phyloP scores from a whole-genome alignment of 1,140 invertebrate species.

The Rhagoletis zephyria region DNA sequence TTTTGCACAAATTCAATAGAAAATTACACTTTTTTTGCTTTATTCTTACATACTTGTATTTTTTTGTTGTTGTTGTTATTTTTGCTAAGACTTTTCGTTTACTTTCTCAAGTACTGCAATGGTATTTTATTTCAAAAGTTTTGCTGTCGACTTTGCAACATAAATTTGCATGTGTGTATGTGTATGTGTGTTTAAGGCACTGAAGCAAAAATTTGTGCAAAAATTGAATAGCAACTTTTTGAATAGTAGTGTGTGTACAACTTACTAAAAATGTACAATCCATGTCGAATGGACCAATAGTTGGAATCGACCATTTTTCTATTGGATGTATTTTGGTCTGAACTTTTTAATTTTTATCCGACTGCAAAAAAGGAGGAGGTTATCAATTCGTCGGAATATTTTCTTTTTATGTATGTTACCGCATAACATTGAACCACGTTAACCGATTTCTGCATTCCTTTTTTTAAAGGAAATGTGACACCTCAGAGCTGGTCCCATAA shows the following conservation, averaged over 20 bases:
- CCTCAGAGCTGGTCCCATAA: too few species aligned
- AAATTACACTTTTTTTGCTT: constrained; percentile 60
- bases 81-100: not conserved
- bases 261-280: constrained; percentile 24
- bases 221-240: constrained; percentile 4
- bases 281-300: too few species aligned
- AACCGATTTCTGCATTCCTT: too few species aligned
- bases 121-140: not conserved
- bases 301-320: too few species aligned
- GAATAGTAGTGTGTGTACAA: constrained; percentile 25
- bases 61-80: not conserved
- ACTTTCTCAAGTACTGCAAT: not conserved
- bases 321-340: not conserved
- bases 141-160: constrained; percentile 9
- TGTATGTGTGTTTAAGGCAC: constrained; percentile 37
- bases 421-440: too few species aligned
- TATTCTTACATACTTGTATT: not conserved
- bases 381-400: too few species aligned
- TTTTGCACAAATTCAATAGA: constrained; percentile 60
- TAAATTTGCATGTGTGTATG: not conserved
- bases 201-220: constrained; percentile 53
- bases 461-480: too few species aligned
- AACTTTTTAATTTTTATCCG: too few species aligned
- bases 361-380: too few species aligned
- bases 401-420: too few species aligned